A percentile compares a stretch with the other conserved stretches of the same genome.
Conservation (phyloP, 2,888 invertebrate genomes). For the Macrophya annulata region DNA sequence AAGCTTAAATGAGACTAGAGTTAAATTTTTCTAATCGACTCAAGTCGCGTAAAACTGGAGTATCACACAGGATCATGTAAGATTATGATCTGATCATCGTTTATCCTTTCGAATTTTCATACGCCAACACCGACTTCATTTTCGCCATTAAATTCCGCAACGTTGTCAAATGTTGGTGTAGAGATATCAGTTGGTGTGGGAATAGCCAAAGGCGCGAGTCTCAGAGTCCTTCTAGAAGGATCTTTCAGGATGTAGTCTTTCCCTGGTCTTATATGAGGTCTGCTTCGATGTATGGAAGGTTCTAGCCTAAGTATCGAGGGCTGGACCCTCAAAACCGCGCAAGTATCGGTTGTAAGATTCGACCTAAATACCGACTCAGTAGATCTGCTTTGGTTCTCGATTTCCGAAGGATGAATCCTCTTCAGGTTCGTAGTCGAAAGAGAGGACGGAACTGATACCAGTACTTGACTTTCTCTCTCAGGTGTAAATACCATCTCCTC, state of each 20-base stretch:
- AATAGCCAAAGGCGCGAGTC: constrained; percentile 70
- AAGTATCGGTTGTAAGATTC: constrained; percentile 59
- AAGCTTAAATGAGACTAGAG: too few species aligned
- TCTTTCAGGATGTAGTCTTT: constrained; percentile 67
- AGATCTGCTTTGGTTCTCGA: constrained; percentile 71
- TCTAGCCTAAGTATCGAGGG: constrained; percentile 69
- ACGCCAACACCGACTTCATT: constrained; percentile 71
- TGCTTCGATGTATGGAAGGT: constrained; percentile 67
- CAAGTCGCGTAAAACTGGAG: neutral
- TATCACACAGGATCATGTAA: constrained; percentile 20
- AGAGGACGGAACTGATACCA: constrained; percentile 63
- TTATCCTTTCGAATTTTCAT: constrained; percentile 59
- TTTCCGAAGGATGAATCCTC: constrained; percentile 57
- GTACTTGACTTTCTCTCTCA: constrained; percentile 54
- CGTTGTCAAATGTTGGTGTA: constrained; percentile 73
- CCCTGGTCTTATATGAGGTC: constrained; percentile 64
- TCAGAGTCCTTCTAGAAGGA: constrained; percentile 63
- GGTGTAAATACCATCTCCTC: constrained; percentile 63
- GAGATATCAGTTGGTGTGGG: constrained; percentile 75
- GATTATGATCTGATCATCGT: neutral
- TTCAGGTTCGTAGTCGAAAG: constrained; percentile 72
- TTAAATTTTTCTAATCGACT: neutral
- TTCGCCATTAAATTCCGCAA: constrained; percentile 71
- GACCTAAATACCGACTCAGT: constrained; percentile 70
- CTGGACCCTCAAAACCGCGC: constrained; percentile 58